Percentiles rank a stretch among this genome's conserved stretches.
Evolutionary conservation across 2,797 vertebrate species (phyloP).

Genomic region (Microchirus variegatus): DNA sequence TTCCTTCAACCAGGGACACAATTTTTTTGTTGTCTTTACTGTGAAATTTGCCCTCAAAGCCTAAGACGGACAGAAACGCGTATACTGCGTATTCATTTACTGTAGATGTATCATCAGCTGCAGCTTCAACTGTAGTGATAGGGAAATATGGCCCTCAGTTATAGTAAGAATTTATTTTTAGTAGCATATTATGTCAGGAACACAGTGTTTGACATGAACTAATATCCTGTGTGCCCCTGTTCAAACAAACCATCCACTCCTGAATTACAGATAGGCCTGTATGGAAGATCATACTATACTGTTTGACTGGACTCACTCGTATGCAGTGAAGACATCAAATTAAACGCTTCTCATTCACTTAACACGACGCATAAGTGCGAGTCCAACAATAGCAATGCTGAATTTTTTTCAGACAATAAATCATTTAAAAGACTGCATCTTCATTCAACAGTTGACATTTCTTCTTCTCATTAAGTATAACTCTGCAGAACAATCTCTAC

Average conservation of each 20-base stretch:
- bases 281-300: slow-evolving; percentile 5
- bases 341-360: no score
- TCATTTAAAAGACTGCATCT: slow-evolving; percentile 18
- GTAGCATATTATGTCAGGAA: background rate
- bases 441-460: slow-evolving; percentile 17
- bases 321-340: no score
- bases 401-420: slow-evolving; percentile 27
- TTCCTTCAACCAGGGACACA: no score
- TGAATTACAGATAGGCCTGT: background rate
- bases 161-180: background rate
- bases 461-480: slow-evolving; percentile 42
- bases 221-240: slow-evolving; percentile 14
- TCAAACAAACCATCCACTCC: slow-evolving; percentile 24
- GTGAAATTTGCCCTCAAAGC: no score
- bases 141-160: slow-evolving; percentile 13
- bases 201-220: slow-evolving; percentile 11
- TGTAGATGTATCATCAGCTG: slow-evolving; percentile 10
- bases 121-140: background rate
- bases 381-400: slow-evolving; percentile 4
- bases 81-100: no score
- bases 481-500: slow-evolving; percentile 43
- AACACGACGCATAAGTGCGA: no score
- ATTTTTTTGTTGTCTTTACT: background rate
- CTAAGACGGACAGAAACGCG: no score
- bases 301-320: background rate